phyloP scores from a whole-genome alignment of 1,140 invertebrate genomes.

The Asobara japonica region DNA sequence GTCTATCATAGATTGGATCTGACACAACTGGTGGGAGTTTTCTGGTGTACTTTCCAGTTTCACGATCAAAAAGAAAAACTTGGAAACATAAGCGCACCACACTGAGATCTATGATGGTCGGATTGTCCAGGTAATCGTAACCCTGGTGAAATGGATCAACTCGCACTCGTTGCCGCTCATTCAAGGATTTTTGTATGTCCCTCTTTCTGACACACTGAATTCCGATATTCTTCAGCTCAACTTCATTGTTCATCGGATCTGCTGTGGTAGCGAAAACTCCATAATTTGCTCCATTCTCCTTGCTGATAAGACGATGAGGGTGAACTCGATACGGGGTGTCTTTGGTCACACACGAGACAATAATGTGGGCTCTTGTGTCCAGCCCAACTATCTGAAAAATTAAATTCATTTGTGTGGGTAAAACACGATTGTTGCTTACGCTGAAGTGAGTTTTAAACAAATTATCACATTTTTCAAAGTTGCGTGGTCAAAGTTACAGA shows the following conservation, averaged over 20 bases:
- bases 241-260: slow-evolving; percentile 73
- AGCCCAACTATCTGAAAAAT: slow-evolving; percentile 65
- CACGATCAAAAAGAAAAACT: slow-evolving; percentile 81
- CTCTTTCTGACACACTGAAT: slow-evolving; percentile 95
- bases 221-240: slow-evolving; percentile 86
- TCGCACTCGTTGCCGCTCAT: slow-evolving; percentile 79
- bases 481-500: too few relatives aligned
- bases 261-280: slow-evolving; percentile 89
- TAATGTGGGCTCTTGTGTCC: slow-evolving; percentile 82
- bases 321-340: slow-evolving; percentile 86
- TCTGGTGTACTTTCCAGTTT: slow-evolving; percentile 78
- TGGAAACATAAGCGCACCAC: slow-evolving; percentile 95
- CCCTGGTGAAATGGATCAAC: slow-evolving; percentile 92
- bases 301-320: slow-evolving; percentile 91
- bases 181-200: slow-evolving; percentile 85
- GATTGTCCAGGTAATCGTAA: slow-evolving; percentile 80
- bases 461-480: too few relatives aligned
- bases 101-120: slow-evolving; percentile 87
- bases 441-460: too few relatives aligned
- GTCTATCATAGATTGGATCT: slow-evolving; percentile 92
- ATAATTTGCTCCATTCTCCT: slow-evolving; percentile 82
- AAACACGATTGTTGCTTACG: background rate
- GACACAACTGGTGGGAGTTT: slow-evolving; percentile 85
- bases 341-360: slow-evolving; percentile 92
- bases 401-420: background rate